phyloP scores from a whole-genome alignment of 92 coral and sea anemone genomes.

The Galaxea fascicularis region DNA sequence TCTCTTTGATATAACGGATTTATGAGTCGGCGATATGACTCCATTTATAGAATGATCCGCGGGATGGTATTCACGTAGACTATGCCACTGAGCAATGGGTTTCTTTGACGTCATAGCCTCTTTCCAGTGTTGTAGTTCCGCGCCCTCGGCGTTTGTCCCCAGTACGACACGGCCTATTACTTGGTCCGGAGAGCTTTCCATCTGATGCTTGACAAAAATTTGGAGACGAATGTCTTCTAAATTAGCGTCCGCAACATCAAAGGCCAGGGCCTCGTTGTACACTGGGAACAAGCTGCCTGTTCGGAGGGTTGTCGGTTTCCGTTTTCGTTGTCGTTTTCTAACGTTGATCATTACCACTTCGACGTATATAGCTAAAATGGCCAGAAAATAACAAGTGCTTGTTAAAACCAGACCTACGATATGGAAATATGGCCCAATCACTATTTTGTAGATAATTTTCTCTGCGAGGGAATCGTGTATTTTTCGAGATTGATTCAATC shows the following conservation, averaged over 20 bases:
- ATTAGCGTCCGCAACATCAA: constrained; percentile 88
- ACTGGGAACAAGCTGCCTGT: constrained; percentile 90
- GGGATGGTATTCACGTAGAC: constrained; percentile 77
- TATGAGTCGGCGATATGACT: constrained; percentile 43
- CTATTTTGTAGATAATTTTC: background rate
- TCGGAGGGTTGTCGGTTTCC: constrained; percentile 90
- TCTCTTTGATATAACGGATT: constrained; percentile 42
- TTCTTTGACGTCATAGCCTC: constrained; percentile 97
- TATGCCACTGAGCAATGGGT: constrained; percentile 98
- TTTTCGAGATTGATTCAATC: no score
- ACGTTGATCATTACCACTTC: constrained; percentile 91
- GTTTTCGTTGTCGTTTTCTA: constrained; percentile 82
- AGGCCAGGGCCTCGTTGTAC: constrained; percentile 98
- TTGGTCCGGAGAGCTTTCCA: constrained; percentile 91
- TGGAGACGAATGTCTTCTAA: constrained; percentile 91
- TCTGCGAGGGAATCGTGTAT: background rate
- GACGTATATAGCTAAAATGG: constrained; percentile 82
- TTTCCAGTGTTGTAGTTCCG: constrained; percentile 90
- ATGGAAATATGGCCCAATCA: background rate
- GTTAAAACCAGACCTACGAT: background rate
- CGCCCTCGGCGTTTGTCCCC: constrained; percentile 84
- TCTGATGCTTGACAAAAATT: constrained; percentile 89
- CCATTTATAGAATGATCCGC: constrained; percentile 56
- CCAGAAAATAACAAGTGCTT: background rate
- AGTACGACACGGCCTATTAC: constrained; percentile 93